Evolutionary conservation across 2,113 vertebrate species (phyloP).

Genomic region (Ascaphus truei): DNA sequence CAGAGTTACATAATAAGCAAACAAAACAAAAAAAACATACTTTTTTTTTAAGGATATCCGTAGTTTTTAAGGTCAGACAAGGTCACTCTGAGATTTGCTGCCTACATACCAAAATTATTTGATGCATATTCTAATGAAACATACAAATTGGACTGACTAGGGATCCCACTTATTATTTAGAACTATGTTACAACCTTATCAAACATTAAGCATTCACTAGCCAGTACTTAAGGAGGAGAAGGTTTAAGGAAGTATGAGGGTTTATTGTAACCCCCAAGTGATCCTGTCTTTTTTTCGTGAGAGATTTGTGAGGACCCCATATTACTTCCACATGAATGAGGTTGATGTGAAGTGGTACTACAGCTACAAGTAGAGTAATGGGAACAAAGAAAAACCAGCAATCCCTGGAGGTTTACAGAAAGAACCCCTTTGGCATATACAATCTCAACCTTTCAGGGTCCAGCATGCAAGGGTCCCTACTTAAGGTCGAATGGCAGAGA

Average conservation of each 20-base stretch:
- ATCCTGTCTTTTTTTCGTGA: background rate
- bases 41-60: too few relatives aligned
- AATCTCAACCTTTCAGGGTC: slow-evolving; percentile 21
- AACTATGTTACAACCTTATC: background rate
- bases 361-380: background rate
- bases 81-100: too few relatives aligned
- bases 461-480: background rate
- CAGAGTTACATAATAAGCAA: too few relatives aligned
- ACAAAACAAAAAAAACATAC: too few relatives aligned
- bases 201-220: too few relatives aligned
- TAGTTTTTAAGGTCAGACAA: too few relatives aligned
- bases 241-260: background rate
- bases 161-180: too few relatives aligned
- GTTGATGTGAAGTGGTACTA: background rate
- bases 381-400: slow-evolving; percentile 11
- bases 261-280: background rate
- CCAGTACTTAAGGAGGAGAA: too few relatives aligned
- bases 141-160: too few relatives aligned
- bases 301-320: background rate
- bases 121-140: too few relatives aligned
- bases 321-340: slow-evolving; percentile 11
- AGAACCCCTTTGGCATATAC: slow-evolving; percentile 9
- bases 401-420: too few relatives aligned
- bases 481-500: slow-evolving; percentile 26
- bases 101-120: too few relatives aligned